Base-by-base conservation (phyloP, 37 sponge, comb jelly and placozoan species). In the Diacarnus erythraeanus region DNA sequence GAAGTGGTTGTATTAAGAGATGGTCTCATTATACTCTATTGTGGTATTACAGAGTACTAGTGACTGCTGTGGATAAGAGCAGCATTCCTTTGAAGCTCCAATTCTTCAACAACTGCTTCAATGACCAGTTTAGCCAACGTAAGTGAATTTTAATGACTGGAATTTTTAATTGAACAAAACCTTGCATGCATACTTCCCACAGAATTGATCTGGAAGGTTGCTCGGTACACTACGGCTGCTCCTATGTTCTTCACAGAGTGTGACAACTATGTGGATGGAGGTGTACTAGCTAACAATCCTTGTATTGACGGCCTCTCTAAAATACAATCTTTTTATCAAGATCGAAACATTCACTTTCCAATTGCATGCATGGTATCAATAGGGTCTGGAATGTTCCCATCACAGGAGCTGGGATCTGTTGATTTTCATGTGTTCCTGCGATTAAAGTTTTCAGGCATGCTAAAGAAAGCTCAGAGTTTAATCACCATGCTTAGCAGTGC, bases 151-250 rank as follows among this genome's bases (percentile, higher is more conserved):
- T 15, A 47, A 12, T 47, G 51, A 47, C 12, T 18, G 34, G 29
- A 65, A 2, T 65, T 3, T 4, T n/a, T 27, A 3, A 10, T 4
- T 59, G 60, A 27, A 10, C 23, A 59, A 59, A 17, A 59, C 23
- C 60, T 17, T 59, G 60, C 27, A 54, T 17, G 17, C 17, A 54
- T 10, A 54, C 17, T 54, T 54, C 36, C 18, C 15, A 71, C 30
- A 88, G 88, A 82, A n/a, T 78, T 84, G 3, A 71, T 89, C 33
- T 83, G 84, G 81, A 89, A 79, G 76, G 90, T 80, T 29, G 85
- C 81, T 22, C 38, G 81, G 56, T 79, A 79, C 73, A 79, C 80
- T 8, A 51, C 76, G 20, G 85, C 85, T 44, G 81, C 90, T 26
- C 90, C 90, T 5, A 66, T 75, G 47, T 75, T 42, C 57, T 84